Percentiles rank a stretch among this genome's conserved stretches.
Evolutionary conservation across 2,797 vertebrate genomes (phyloP).

Genomic region (Sebastes matsubarae): DNA sequence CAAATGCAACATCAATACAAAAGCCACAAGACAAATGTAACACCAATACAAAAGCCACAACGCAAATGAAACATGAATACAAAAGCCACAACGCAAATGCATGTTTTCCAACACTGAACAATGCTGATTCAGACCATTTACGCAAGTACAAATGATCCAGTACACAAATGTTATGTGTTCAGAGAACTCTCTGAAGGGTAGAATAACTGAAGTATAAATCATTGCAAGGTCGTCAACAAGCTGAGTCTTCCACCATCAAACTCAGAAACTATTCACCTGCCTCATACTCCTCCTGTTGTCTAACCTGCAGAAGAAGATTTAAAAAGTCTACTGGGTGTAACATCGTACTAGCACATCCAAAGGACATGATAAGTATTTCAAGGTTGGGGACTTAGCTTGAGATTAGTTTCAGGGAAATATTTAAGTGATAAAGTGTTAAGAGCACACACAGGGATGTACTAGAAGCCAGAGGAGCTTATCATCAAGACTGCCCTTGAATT

Average conservation of each 20-base stretch:
- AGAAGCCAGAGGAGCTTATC: not conserved
- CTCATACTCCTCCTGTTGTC: not conserved
- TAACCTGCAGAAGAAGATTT: not conserved
- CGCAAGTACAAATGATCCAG: not conserved
- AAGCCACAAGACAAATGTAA: no score
- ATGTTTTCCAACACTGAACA: not conserved
- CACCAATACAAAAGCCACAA: no score
- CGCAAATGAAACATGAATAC: no score
- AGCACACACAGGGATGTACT: not conserved
- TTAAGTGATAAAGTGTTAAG: not conserved
- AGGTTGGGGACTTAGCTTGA: not conserved
- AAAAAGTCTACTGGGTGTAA: not conserved
- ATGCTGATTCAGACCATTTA: not conserved
- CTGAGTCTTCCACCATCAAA: no score
- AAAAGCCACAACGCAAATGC: no score
- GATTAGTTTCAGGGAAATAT: not conserved
- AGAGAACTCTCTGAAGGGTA: not conserved
- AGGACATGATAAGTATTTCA: not conserved
- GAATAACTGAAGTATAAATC: not conserved
- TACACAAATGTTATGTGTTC: no score
- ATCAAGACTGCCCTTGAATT: slow-evolving; percentile 9
- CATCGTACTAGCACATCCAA: not conserved
- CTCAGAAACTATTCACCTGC: not conserved
- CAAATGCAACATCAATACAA: no score
- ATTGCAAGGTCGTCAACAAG: not conserved